Percentiles rank a stretch among this genome's conserved stretches.
Evolutionary conservation across 1,140 invertebrate species (phyloP).

Genomic region (Brachionus plicatilis): DNA sequence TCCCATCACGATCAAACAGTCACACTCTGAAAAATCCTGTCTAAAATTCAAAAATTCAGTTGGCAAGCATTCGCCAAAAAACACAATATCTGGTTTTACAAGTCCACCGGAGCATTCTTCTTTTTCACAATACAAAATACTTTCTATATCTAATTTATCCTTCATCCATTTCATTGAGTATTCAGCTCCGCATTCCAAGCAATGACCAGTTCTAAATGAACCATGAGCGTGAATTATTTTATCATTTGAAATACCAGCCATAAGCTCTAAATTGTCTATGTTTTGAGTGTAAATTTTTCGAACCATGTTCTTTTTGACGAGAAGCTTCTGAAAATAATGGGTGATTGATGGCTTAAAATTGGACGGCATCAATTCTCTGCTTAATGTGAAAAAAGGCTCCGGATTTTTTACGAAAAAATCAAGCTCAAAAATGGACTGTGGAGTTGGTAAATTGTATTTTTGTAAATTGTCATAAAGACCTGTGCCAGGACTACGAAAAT

Average conservation of each 20-base stretch:
- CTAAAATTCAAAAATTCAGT: conserved; percentile 63
- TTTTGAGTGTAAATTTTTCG: conserved; percentile 57
- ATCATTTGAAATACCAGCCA: conserved; percentile 70
- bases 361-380: conserved; percentile 56
- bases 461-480: conserved; percentile 85
- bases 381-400: conserved; percentile 56
- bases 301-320: conserved; percentile 53
- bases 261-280: conserved; percentile 56
- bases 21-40: conserved; percentile 76
- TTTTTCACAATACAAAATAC: conserved; percentile 10
- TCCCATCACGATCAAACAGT: conserved; percentile 87
- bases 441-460: conserved; percentile 83
- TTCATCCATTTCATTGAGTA: conserved; percentile 73
- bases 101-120: neutral
- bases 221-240: conserved; percentile 89
- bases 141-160: neutral
- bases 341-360: conserved; percentile 55
- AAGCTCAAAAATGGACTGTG: conserved; percentile 91
- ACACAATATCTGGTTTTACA: conserved; percentile 66
- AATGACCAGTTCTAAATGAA: conserved; percentile 80
- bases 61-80: conserved; percentile 84
- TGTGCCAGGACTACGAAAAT: conserved; percentile 76
- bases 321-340: conserved; percentile 53
- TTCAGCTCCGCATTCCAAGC: conserved; percentile 68
- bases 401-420: conserved; percentile 54